phyloP scores from a whole-genome alignment of 1,140 invertebrate species.

The Drosophila orosa region DNA sequence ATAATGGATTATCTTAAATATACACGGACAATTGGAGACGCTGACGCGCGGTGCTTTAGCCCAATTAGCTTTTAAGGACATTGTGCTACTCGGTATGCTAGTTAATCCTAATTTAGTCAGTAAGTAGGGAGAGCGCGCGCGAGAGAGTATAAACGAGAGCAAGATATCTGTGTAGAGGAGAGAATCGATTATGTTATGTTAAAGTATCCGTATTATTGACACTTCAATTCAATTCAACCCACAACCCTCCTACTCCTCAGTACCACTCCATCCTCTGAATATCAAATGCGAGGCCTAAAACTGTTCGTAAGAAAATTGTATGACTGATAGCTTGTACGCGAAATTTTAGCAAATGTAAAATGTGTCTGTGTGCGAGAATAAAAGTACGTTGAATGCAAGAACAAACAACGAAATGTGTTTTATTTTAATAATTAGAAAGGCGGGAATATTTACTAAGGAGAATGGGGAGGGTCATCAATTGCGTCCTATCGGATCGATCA shows the following conservation, averaged over 20 bases:
- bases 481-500: no score
- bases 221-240: background rate
- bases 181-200: constrained; percentile 25
- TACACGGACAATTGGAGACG: constrained; percentile 53
- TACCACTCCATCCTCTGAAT: constrained; percentile 24
- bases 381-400: constrained; percentile 77
- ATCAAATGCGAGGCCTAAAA: constrained; percentile 57
- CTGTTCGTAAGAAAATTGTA: constrained; percentile 69
- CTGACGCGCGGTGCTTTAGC: constrained; percentile 78
- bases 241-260: background rate
- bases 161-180: constrained; percentile 15
- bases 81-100: constrained; percentile 59
- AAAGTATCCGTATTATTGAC: constrained; percentile 29
- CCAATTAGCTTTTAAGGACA: constrained; percentile 43
- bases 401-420: constrained; percentile 51
- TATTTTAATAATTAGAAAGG: constrained; percentile 31
- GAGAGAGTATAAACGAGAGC: constrained; percentile 33
- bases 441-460: no score
- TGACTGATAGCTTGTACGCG: constrained; percentile 83
- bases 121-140: constrained; percentile 29
- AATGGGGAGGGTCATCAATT: no score
- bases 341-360: constrained; percentile 70
- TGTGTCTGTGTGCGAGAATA: constrained; percentile 79
- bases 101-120: constrained; percentile 37
- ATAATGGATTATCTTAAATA: constrained; percentile 48